Conservation (phyloP, 1,140 invertebrate species). For the Meloidogyne floridensis region DNA sequence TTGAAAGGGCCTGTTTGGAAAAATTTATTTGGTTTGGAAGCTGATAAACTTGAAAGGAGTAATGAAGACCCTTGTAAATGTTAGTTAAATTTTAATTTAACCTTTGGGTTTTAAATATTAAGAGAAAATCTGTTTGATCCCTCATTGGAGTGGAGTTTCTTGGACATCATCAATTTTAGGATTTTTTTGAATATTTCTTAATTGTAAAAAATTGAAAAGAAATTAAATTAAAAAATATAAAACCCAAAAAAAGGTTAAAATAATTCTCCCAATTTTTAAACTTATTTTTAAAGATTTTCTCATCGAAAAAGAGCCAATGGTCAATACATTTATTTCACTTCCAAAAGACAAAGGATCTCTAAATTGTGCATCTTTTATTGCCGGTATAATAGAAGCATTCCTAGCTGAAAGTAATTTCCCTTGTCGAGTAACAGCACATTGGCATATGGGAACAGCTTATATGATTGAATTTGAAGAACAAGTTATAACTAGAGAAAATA, state of each 20-base stretch:
- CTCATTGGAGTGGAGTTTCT: too few relatives aligned
- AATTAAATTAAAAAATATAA: too few relatives aligned
- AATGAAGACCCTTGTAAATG: constrained; percentile 94
- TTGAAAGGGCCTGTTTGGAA: constrained; percentile 97
- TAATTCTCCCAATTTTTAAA: neutral
- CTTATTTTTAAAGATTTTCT: constrained; percentile 76
- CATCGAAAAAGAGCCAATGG: constrained; percentile 94
- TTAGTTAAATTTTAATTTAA: constrained; percentile 47
- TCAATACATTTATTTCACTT: constrained; percentile 95
- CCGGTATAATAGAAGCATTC: constrained; percentile 94
- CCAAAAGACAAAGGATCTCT: constrained; percentile 94
- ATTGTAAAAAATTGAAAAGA: too few relatives aligned
- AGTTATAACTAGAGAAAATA: constrained; percentile 86
- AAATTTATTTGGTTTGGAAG: constrained; percentile 93
- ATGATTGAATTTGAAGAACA: constrained; percentile 97
- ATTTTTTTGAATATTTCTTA: too few relatives aligned
- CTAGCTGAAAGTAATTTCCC: constrained; percentile 72
- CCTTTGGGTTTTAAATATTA: neutral
- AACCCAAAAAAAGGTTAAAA: too few relatives aligned
- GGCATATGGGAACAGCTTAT: constrained; percentile 98
- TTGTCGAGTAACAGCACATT: constrained; percentile 74
- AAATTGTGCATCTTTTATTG: constrained; percentile 96
- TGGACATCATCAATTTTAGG: too few relatives aligned
- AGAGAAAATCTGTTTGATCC: too few relatives aligned
- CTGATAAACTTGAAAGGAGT: constrained; percentile 95